Percentiles rank a stretch among this genome's conserved stretches.
Evolutionary conservation across 2,888 invertebrate genomes (phyloP).

Genomic region (Acronicta psi): DNA sequence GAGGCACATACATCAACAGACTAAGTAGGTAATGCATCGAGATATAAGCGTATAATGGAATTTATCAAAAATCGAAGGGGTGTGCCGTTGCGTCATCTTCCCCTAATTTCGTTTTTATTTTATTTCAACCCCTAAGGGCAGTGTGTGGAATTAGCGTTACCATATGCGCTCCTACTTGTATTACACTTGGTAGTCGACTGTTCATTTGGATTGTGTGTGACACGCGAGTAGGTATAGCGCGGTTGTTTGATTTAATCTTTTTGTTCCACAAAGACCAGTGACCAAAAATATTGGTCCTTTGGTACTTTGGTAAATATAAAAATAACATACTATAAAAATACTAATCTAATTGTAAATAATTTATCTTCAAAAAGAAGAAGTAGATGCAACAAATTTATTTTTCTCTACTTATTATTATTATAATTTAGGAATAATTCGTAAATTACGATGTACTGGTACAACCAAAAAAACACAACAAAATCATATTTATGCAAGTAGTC

Average conservation of each 20-base stretch:
- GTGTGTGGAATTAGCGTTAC: constrained; percentile 86
- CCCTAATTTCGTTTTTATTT: constrained; percentile 88
- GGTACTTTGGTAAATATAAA: neutral
- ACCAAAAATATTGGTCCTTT: neutral
- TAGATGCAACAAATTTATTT: no score
- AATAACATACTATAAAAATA: no score
- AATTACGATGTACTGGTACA: no score
- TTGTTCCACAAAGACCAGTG: neutral
- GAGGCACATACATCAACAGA: constrained; percentile 64
- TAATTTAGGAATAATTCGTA: no score
- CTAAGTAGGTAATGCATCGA: constrained; percentile 78
- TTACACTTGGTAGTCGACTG: constrained; percentile 82
- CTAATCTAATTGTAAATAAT: no score
- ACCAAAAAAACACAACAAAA: neutral
- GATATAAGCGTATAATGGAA: constrained; percentile 84
- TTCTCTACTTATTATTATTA: no score
- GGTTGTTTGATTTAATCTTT: neutral
- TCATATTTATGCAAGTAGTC: constrained; percentile 8
- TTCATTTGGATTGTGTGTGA: constrained; percentile 74
- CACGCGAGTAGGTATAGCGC: constrained; percentile 27
- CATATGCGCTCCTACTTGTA: constrained; percentile 87
- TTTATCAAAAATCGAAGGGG: constrained; percentile 88
- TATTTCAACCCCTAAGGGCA: constrained; percentile 82
- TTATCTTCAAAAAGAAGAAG: no score
- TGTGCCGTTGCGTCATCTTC: constrained; percentile 85